phyloP scores from a whole-genome alignment of 2,797 vertebrate species.

The Heliangelus exortis region DNA sequence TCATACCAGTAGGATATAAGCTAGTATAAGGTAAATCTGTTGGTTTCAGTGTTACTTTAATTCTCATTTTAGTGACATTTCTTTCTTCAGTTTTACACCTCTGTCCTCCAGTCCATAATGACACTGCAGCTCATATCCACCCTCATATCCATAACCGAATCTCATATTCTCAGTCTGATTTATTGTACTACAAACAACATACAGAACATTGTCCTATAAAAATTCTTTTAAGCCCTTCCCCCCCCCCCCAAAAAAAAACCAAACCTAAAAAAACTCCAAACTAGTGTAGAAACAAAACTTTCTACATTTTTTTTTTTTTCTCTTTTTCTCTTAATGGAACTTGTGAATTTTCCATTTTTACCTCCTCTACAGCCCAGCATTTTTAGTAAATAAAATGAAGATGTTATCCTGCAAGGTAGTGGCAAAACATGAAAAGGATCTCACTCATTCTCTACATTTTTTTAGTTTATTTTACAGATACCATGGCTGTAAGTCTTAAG shows the following conservation, averaged over 20 bases:
- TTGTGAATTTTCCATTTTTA: not conserved
- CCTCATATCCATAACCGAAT: not conserved
- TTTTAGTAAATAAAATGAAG: not conserved
- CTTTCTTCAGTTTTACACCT: not conserved
- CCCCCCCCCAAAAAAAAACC: not conserved
- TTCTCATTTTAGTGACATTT: not conserved
- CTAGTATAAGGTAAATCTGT: not conserved
- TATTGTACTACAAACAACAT: not conserved
- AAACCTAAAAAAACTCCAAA: too few species aligned
- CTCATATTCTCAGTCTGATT: not conserved
- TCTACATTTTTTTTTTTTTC: not conserved
- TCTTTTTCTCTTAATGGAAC: not conserved
- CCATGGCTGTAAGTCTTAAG: not conserved
- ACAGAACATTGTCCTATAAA: not conserved
- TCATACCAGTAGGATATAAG: not conserved
- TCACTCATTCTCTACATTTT: not conserved
- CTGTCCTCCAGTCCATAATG: accelerated
- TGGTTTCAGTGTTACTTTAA: not conserved
- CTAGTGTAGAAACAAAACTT: too few species aligned
- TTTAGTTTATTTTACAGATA: not conserved
- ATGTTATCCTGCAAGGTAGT: not conserved
- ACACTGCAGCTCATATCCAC: not conserved
- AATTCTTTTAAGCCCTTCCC: too few species aligned
- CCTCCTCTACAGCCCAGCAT: not conserved
- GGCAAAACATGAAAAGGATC: not conserved